Conservation (phyloP, 2,113 vertebrate species). For the Zosterops hypoxanthus region DNA sequence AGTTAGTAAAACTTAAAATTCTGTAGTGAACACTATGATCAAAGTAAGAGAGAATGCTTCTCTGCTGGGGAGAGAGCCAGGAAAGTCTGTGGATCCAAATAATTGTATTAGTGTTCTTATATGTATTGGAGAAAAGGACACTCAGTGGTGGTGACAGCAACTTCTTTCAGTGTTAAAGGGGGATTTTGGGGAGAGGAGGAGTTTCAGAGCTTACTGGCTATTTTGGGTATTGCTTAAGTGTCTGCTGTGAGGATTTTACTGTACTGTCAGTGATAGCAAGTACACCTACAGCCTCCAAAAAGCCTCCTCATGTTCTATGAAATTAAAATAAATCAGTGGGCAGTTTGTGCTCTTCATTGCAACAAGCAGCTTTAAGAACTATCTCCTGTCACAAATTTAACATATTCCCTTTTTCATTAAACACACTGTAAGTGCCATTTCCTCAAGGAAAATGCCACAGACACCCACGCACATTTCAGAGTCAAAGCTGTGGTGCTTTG, state of each 20-base stretch:
- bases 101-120: background rate
- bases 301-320: background rate
- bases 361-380: background rate
- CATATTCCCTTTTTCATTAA: background rate
- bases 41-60: background rate
- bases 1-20: background rate
- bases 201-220: background rate
- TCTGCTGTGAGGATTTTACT: background rate
- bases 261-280: background rate
- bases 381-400: background rate
- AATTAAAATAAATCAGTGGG: conserved; percentile 1
- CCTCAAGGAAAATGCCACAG: background rate
- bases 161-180: background rate
- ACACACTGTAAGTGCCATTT: background rate
- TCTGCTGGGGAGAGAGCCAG: background rate
- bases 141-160: background rate
- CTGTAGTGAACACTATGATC: background rate
- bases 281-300: background rate
- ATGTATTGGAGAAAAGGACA: background rate
- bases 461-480: background rate
- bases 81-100: background rate
- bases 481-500: background rate
- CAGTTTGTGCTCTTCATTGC: background rate
- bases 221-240: background rate
- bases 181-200: background rate